Base-by-base conservation (phyloP, 2,888 invertebrate species). In the Notocelia uddmanniana region DNA sequence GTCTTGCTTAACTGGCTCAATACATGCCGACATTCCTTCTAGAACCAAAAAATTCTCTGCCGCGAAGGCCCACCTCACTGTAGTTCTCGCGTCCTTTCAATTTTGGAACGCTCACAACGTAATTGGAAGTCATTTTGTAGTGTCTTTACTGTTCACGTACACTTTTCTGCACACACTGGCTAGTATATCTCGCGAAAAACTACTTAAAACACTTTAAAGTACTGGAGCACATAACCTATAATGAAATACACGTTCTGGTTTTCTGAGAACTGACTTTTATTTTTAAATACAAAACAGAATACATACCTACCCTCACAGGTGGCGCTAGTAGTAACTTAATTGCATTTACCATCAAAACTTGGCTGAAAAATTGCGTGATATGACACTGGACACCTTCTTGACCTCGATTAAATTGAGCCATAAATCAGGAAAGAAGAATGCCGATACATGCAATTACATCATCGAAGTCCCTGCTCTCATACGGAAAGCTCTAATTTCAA, bases 61-160 rank as follows among this genome's bases (percentile, higher is more conserved):
- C 3, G 54, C 54, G 54, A 54, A 54, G 23, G 54, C 54, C 54
- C 54, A 54, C 23, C 23, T 54, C 54, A 23, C 23, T 23, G 23
- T 54, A 23, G 23, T 23, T 54, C 23, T 54, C 54, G 23, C 54
- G 23, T 3, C 54, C 54, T 23, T 54, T 54, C 19, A 54, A 2
- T 15, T 54, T 54, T 10, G 54, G 54, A 5, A 54, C 52, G 19
- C 52, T 52, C 52, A 52, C 23, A 23, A 54, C 23, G 23, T 54
- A 54, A 15, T 54, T 54, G 8, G 54, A 18, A 50, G 50, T 19
- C 19, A 50, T 50, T 21, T 2, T 50, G 9, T 18, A 18, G 50
- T 18, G 50, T 19, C 5, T 48, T n/a, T 48, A n/a, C 18, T n/a
- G 5, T 48, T 48, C 48, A 18, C 15, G 48, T 48, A 48, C 48